Evolutionary conservation across 2,797 vertebrate genomes (phyloP).

Genomic region (Buphagus erythrorhynchus): DNA sequence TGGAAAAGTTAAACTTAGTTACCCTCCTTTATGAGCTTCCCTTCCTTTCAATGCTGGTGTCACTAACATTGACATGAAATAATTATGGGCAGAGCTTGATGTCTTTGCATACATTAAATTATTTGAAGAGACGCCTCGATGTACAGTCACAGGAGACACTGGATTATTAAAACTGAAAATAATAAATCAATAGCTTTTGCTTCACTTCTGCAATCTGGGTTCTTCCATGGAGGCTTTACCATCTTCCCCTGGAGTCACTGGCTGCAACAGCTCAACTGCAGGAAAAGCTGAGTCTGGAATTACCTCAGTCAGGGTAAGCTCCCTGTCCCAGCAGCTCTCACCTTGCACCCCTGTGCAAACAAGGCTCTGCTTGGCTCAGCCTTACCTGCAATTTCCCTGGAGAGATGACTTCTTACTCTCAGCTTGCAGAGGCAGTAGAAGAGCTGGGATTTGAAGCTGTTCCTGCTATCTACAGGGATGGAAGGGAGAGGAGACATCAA

Average conservation of each 20-base stretch:
- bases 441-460: neutral
- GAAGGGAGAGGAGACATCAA: neutral
- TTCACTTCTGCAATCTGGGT: neutral
- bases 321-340: neutral
- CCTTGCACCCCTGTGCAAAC: neutral
- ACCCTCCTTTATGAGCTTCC: neutral
- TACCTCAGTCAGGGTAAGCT: neutral
- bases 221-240: neutral
- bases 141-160: neutral
- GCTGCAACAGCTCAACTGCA: neutral
- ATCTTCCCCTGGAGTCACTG: neutral
- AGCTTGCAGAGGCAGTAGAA: neutral
- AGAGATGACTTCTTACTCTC: neutral
- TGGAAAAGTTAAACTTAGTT: neutral
- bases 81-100: neutral
- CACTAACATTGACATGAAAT: neutral
- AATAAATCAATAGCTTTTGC: neutral
- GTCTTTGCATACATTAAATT: neutral
- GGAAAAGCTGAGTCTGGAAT: neutral
- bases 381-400: neutral
- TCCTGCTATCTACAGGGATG: neutral
- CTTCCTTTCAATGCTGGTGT: neutral
- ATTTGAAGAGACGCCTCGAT: neutral
- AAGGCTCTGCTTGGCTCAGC: neutral
- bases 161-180: neutral